Evolutionary conservation across 2,113 vertebrate species (phyloP).

Genomic region (Prinia subflava): DNA sequence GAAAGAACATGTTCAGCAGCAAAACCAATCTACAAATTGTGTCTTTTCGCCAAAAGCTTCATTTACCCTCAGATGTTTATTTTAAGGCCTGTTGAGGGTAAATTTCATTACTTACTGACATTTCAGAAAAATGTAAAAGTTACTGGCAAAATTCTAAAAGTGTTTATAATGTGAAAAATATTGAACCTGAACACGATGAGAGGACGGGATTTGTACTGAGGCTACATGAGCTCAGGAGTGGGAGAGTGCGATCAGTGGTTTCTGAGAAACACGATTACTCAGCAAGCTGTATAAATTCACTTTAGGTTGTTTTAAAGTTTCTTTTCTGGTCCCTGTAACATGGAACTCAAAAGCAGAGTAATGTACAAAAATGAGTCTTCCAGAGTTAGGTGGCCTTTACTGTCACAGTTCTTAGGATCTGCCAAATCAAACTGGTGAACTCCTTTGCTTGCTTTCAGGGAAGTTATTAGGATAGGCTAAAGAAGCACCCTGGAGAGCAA

Average conservation of each 20-base stretch:
- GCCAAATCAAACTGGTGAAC: background rate
- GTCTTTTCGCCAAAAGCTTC: background rate
- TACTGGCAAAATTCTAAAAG: background rate
- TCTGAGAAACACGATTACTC: background rate
- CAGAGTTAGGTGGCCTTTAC: background rate
- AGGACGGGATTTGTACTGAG: background rate
- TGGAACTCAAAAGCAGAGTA: background rate
- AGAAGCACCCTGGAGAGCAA: background rate
- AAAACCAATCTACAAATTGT: background rate
- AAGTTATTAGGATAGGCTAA: background rate
- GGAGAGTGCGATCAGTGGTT: background rate
- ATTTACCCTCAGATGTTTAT: background rate
- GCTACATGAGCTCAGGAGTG: background rate
- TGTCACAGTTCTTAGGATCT: background rate
- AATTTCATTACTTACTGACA: background rate
- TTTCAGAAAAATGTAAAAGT: background rate
- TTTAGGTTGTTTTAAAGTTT: background rate
- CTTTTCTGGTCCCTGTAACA: background rate
- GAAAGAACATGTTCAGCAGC: background rate
- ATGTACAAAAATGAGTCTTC: background rate
- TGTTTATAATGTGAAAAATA: background rate
- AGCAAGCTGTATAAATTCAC: background rate
- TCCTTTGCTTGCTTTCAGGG: background rate
- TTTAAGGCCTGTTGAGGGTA: background rate
- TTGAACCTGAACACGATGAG: background rate